Percentiles rank a stretch among this genome's conserved stretches.
Conservation (phyloP, 2,113 vertebrate genomes). For the Poeciliopsis retropinna region DNA sequence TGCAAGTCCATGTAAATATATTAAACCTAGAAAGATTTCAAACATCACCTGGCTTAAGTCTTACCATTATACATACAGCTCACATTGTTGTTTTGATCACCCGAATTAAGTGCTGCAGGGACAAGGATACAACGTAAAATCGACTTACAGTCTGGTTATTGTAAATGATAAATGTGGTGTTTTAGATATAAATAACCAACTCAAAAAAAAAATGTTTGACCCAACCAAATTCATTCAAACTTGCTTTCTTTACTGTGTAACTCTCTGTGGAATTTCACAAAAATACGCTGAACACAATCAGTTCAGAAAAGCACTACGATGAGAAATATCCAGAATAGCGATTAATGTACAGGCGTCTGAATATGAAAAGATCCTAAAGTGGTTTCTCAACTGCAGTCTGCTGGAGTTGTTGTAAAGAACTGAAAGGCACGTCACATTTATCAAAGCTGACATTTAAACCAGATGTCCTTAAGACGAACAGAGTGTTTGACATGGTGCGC, state of each 20-base stretch:
- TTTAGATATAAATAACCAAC: conserved; percentile 28
- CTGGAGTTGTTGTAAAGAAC: conserved; percentile 34
- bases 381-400: conserved; percentile 30
- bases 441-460: conserved; percentile 48
- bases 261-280: conserved; percentile 34
- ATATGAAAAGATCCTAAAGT: conserved; percentile 35
- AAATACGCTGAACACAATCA: conserved; percentile 45
- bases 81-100: neutral
- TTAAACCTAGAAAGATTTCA: conserved; percentile 1
- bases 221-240: neutral
- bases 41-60: neutral
- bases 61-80: conserved; percentile 30
- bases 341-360: conserved; percentile 57
- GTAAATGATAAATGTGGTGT: conserved; percentile 21
- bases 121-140: neutral
- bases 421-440: conserved; percentile 68
- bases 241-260: conserved; percentile 21
- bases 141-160: conserved; percentile 17
- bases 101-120: conserved; percentile 1
- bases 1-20: conserved; percentile 11
- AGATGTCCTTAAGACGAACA: conserved; percentile 33
- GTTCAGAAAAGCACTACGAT: conserved; percentile 35
- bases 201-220: conserved; percentile 2
- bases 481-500: conserved; percentile 37
- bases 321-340: conserved; percentile 20